Evolutionary conservation across 1,140 invertebrate species (phyloP).

Genomic region (Trypoxylus dichotomus): DNA sequence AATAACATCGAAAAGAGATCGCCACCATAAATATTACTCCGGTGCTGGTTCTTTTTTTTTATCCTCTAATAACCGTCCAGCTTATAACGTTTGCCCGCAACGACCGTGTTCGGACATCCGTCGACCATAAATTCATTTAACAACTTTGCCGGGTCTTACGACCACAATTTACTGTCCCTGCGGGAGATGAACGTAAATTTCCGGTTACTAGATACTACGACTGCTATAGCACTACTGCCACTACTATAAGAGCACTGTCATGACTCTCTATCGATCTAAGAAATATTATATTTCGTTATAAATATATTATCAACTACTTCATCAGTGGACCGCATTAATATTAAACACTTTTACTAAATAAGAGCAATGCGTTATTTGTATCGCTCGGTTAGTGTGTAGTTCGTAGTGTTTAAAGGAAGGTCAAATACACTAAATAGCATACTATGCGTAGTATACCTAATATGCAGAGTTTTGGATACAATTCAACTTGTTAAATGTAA

Average conservation of each 20-base stretch:
- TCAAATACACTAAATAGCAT: no score
- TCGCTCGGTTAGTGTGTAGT: no score
- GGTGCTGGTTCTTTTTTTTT: slow-evolving; percentile 5
- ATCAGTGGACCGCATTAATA: no score
- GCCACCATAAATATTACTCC: slow-evolving; percentile 23
- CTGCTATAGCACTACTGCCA: not conserved
- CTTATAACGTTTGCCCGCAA: slow-evolving; percentile 47
- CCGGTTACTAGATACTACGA: not conserved
- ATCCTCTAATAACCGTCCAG: slow-evolving; percentile 24
- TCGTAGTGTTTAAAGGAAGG: no score
- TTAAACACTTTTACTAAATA: no score
- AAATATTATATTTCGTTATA: not conserved
- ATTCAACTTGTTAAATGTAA: no score
- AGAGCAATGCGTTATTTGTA: no score
- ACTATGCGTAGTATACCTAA: no score
- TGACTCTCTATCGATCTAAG: not conserved
- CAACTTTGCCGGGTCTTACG: slow-evolving; percentile 51
- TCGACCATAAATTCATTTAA: slow-evolving; percentile 52
- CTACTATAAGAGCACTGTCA: not conserved
- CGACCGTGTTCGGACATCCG: slow-evolving; percentile 48
- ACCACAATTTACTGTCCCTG: slow-evolving; percentile 48
- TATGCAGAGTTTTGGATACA: no score
- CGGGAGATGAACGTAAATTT: slow-evolving; percentile 37
- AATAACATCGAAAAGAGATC: slow-evolving; percentile 14
- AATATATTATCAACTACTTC: not conserved